Evolutionary conservation across 1,140 invertebrate species (phyloP), one percentile per base, ranked within the genome.

Genomic region (Drosophila prosaltans): DNA sequence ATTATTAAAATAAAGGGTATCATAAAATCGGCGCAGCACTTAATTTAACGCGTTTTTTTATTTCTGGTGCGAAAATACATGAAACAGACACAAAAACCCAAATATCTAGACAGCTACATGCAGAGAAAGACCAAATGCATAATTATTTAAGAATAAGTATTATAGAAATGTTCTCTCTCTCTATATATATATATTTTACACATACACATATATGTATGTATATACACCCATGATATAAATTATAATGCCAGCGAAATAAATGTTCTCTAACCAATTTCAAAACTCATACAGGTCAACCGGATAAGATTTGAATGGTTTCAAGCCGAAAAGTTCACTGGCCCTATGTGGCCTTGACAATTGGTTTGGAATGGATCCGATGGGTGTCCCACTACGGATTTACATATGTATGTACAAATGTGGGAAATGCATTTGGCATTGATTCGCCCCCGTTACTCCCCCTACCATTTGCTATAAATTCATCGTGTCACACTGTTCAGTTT

Each of bases 111-210:
- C 45, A 48, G 45, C n/a, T 43, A 80, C 72, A 80, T 80, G 78
- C 68, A 39, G 2, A 63, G 32, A 21, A 45, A 48, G 11, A 69
- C 11, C 62, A 67, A 78, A 65, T 78, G 68, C 74, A 65, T 72
- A 86, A 74, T 86, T 85, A 81, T 81, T 78, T 41, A 72, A 74
- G 73, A 79, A 79, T 64, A 67, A 62, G 69, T 78, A 72, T 69
- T 71, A 54, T 78, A 57, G 9, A 59, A 48, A 45, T 57, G 51
- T 63, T 77, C 76, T 48, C 73, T 76, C 60, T 75, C 64, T 64
- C 59, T 16, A 51, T 5, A 45, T 3, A 11, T 10, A 41, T 10
- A 10, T 10, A 69, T 75, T 16, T 16, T 16, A 16, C 16, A 64
- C 59, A 64, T 9, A 64, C 5, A 45, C 8, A 41, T 10, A 10